A percentile compares a stretch with the other conserved stretches of the same genome.
phyloP scores from a whole-genome alignment of 64 coral and sea anemone species.

The Montipora capricornis region DNA sequence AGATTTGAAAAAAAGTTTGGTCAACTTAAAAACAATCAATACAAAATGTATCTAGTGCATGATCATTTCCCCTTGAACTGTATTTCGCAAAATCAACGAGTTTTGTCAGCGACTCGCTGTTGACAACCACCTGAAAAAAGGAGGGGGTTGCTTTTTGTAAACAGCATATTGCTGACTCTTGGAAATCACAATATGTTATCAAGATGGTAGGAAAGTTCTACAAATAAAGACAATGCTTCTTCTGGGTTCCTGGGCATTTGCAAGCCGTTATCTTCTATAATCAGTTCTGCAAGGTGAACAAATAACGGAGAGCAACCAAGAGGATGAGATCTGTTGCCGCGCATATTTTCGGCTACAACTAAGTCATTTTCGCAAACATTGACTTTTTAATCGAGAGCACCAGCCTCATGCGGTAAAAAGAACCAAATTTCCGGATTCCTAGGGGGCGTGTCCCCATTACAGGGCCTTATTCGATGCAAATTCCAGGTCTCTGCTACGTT shows the following conservation, averaged over 20 bases:
- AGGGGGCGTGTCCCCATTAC: neutral
- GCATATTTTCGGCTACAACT: neutral
- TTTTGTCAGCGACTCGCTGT: no score
- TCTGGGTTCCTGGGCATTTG: slow-evolving; percentile 37
- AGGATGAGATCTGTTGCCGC: slow-evolving; percentile 2
- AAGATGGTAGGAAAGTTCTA: slow-evolving; percentile 2
- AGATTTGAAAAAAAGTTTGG: no score
- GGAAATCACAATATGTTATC: no score
- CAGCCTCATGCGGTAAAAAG: no score
- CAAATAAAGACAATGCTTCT: slow-evolving; percentile 31
- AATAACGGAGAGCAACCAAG: slow-evolving; percentile 38
- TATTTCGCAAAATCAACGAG: no score
- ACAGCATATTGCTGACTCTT: no score
- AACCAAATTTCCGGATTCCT: slow-evolving; percentile 1
- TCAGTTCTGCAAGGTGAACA: slow-evolving; percentile 31
- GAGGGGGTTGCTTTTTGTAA: no score
- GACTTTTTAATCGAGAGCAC: slow-evolving; percentile 10
- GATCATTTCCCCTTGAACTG: no score
- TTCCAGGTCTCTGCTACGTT: slow-evolving; percentile 46
- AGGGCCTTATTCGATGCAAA: slow-evolving; percentile 34
- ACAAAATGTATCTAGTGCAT: no score
- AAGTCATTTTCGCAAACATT: slow-evolving; percentile 10
- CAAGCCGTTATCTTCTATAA: slow-evolving; percentile 36
- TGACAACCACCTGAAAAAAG: no score
- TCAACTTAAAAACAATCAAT: no score